Conservation (phyloP, 2,113 vertebrate genomes). For the Hemibagrus wyckioides region DNA sequence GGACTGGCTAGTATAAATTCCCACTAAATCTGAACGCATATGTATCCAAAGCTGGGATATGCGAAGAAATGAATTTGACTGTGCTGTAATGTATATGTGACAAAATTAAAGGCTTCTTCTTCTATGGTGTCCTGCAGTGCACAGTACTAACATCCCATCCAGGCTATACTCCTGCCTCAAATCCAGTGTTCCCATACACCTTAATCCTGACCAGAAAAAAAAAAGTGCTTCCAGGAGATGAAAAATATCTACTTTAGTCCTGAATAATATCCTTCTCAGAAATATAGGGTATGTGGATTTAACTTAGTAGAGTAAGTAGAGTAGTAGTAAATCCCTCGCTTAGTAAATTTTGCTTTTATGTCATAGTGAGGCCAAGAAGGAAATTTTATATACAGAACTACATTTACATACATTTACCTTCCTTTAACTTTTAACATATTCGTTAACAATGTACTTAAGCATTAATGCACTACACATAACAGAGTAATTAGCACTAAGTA, state of each 20-base stretch:
- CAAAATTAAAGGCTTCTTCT: too few relatives aligned
- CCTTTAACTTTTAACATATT: neutral
- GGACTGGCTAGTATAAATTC: neutral
- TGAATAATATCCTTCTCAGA: neutral
- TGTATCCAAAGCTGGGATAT: neutral
- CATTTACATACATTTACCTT: neutral
- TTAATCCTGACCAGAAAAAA: neutral
- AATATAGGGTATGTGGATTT: neutral
- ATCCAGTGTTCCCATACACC: neutral
- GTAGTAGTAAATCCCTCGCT: too few relatives aligned
- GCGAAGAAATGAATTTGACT: too few relatives aligned
- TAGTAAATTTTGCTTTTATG: neutral
- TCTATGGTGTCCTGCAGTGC: neutral
- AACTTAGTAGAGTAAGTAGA: too few relatives aligned
- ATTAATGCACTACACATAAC: neutral
- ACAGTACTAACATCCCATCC: neutral
- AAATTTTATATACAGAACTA: neutral
- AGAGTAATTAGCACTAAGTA: neutral
- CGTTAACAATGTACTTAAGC: neutral
- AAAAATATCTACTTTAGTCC: neutral
- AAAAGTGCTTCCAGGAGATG: neutral
- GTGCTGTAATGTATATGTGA: too few relatives aligned
- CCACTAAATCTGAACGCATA: neutral
- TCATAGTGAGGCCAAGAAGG: neutral
- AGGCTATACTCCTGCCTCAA: neutral